A percentile compares a stretch with the other conserved stretches of the same genome.
These are phyloP conservation scores for Nematostella vectensis DNA, from an alignment of 92 coral and sea anemone genomes.

Conservation along the genomic window DNA sequence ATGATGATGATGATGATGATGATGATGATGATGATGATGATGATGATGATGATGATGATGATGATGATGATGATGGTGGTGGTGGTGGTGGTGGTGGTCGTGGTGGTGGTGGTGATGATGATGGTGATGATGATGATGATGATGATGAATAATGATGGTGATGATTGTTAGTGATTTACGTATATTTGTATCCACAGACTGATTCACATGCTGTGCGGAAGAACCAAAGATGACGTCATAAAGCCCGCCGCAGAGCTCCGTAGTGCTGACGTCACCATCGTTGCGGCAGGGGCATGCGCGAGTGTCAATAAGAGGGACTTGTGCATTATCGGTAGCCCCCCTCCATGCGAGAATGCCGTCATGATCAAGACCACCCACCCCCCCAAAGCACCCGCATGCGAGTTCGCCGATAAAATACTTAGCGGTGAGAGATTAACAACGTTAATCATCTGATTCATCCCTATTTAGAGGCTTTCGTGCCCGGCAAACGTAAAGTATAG, in stretches of 20 bases:
- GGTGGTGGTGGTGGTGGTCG: too few relatives aligned
- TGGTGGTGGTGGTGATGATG: too few relatives aligned
- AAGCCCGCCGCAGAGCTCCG: conserved; percentile 42
- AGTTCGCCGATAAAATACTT: conserved; percentile 49
- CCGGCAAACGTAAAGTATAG: too few relatives aligned
- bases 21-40: too few relatives aligned
- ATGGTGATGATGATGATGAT: too few relatives aligned
- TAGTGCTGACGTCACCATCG: conserved; percentile 40
- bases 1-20: too few relatives aligned
- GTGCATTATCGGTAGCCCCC: conserved; percentile 67
- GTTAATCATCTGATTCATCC: not conserved
- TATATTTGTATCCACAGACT: too few relatives aligned
- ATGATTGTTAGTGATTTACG: too few relatives aligned
- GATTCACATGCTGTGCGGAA: conserved; percentile 16
- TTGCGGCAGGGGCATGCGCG: conserved; percentile 59
- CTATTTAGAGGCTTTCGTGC: too few relatives aligned
- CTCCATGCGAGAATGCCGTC: conserved; percentile 58
- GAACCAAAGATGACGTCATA: conserved; percentile 54
- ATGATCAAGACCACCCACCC: conserved; percentile 47
- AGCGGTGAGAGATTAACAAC: conserved; percentile 28
- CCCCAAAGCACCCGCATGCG: conserved; percentile 50
- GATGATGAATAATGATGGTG: too few relatives aligned
- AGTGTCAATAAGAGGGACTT: conserved; percentile 45
- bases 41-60: too few relatives aligned
- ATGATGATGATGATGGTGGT: too few relatives aligned